These are phyloP conservation scores for Tenthredo livida DNA, from an alignment of 2,888 invertebrate genomes.

Conservation along the genomic window DNA sequence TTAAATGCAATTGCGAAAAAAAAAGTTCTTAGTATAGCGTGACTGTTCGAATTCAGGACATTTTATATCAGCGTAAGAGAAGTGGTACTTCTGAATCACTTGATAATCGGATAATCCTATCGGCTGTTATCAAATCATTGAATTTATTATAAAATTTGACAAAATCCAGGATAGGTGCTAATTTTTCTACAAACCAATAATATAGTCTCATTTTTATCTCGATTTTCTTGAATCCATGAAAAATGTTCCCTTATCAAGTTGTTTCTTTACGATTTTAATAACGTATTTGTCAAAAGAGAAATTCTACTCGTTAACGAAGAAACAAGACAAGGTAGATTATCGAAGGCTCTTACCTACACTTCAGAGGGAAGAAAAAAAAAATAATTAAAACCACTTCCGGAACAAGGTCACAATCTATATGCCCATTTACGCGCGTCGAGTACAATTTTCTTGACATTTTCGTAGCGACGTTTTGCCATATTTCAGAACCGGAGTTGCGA, in stretches of 20 bases:
- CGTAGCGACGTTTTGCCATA: slow-evolving; percentile 15
- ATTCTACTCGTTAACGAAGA: neutral
- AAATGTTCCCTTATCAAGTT: neutral
- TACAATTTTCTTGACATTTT: slow-evolving; percentile 26
- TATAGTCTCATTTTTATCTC: neutral
- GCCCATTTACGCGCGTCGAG: slow-evolving; percentile 21
- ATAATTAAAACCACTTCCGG: slow-evolving; percentile 12
- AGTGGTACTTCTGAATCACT: neutral
- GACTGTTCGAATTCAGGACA: neutral
- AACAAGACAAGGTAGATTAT: slow-evolving; percentile 7
- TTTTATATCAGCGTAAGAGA: neutral
- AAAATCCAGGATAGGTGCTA: neutral
- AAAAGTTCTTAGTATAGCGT: neutral
- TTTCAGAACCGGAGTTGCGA: slow-evolving; percentile 17
- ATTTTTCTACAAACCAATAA: neutral
- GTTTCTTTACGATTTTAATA: neutral
- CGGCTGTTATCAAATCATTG: neutral
- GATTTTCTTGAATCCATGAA: neutral
- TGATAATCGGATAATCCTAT: neutral
- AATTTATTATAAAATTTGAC: neutral
- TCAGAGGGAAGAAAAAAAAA: neutral
- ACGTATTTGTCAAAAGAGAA: slow-evolving; percentile 29
- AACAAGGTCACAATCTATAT: slow-evolving; percentile 37
- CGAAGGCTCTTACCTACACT: slow-evolving; percentile 5
- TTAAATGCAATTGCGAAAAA: neutral